phyloP scores from a whole-genome alignment of 30 jellyfish, hydroid and myxozoan species.

The Hydra vulgaris region DNA sequence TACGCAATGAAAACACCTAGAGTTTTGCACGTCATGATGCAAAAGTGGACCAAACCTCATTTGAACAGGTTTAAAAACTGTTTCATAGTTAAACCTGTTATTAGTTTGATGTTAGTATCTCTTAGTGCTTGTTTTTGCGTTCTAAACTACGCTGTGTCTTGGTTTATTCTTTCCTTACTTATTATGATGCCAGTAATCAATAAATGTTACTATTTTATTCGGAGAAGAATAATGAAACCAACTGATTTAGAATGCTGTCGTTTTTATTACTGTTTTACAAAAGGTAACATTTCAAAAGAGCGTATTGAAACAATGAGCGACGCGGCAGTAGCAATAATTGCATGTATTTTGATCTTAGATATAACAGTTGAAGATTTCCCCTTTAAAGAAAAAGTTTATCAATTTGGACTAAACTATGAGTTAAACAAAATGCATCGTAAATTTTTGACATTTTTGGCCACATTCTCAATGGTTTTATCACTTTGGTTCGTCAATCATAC shows the following conservation, averaged over 20 bases:
- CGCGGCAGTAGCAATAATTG: conserved; percentile 31
- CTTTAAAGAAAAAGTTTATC: neutral
- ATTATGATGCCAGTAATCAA: conserved; percentile 9
- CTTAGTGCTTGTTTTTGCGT: conserved; percentile 11
- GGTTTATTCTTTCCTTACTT: conserved; percentile 17
- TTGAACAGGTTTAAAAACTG: neutral
- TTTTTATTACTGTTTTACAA: conserved; percentile 4
- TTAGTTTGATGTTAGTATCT: neutral
- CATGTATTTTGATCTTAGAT: conserved; percentile 18
- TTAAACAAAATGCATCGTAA: conserved; percentile 2
- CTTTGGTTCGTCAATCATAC: conserved; percentile 27
- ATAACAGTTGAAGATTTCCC: conserved; percentile 21
- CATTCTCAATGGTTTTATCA: conserved; percentile 3
- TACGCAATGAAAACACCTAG: conserved; percentile 25
- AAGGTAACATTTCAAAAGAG: conserved; percentile 23
- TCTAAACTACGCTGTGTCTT: conserved; percentile 3
- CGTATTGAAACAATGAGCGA: conserved; percentile 25
- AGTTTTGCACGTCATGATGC: conserved; percentile 14
- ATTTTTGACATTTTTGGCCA: conserved; percentile 6
- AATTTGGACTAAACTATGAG: neutral
- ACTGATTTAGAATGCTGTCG: conserved; percentile 3
- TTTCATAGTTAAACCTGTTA: neutral
- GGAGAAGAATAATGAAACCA: neutral
- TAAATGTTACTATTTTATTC: neutral
- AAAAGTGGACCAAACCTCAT: conserved; percentile 7